Evolutionary conservation across 2,888 invertebrate species (phyloP).

Genomic region (Amphipyra berbera): DNA sequence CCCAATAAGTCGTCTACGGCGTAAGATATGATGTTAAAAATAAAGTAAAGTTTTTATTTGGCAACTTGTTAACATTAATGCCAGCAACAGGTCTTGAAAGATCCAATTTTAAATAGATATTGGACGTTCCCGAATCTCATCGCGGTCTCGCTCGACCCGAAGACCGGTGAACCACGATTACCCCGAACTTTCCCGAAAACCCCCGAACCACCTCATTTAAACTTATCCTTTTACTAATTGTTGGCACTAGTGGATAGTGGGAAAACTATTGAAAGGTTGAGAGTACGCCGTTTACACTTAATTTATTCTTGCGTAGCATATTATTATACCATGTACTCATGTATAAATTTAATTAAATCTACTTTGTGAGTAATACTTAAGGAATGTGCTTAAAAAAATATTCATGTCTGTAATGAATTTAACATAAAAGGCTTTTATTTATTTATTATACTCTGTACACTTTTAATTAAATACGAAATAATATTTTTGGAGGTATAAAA

Average conservation of each 20-base stretch:
- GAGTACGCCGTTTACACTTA: background rate
- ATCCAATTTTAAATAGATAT: constrained; percentile 29
- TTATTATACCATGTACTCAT: no score
- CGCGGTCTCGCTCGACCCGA: background rate
- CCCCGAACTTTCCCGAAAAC: constrained; percentile 10
- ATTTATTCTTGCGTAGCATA: no score
- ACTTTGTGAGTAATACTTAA: background rate
- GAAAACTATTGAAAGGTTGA: constrained; percentile 23
- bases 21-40: constrained; percentile 12
- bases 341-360: constrained; percentile 7
- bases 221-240: constrained; percentile 35
- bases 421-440: no score
- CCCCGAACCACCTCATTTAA: constrained; percentile 31
- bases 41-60: no score
- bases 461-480: no score
- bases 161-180: constrained; percentile 11
- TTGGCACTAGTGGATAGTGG: constrained; percentile 5
- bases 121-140: constrained; percentile 19
- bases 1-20: constrained; percentile 3
- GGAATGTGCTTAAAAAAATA: no score
- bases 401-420: no score
- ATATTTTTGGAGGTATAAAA: no score
- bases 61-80: no score
- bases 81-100: no score
- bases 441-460: no score